Conservation (phyloP, 2,888 invertebrate species). For the Gymnocheta viridis region DNA sequence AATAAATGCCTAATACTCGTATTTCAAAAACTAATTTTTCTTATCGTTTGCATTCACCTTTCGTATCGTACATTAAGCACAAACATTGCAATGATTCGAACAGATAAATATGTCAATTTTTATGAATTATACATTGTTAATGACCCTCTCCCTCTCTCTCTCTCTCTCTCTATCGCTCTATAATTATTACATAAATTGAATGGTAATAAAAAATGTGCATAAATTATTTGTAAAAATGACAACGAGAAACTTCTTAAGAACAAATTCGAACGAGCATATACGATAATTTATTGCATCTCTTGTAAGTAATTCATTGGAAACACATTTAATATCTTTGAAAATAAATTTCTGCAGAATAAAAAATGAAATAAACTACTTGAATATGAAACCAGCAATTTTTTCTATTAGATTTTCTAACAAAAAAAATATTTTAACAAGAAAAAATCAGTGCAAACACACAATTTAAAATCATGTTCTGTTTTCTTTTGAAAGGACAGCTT, state of each 20-base stretch:
- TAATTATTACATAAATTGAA: slow-evolving; percentile 9
- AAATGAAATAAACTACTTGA: slow-evolving; percentile 34
- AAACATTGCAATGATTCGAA: slow-evolving; percentile 29
- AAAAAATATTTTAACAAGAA: neutral
- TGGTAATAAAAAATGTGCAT: slow-evolving; percentile 39
- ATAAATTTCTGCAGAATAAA: slow-evolving; percentile 54
- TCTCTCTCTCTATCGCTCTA: neutral
- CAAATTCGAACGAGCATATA: slow-evolving; percentile 40
- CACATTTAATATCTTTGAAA: slow-evolving; percentile 66
- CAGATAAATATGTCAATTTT: slow-evolving; percentile 55
- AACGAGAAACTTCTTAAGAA: slow-evolving; percentile 20
- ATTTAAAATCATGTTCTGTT: slow-evolving; percentile 46
- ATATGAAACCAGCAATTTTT: slow-evolving; percentile 12
- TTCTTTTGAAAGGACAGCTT: slow-evolving; percentile 31
- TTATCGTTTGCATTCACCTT: slow-evolving; percentile 29
- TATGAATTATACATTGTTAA: slow-evolving; percentile 56
- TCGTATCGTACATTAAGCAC: slow-evolving; percentile 13
- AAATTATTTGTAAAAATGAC: slow-evolving; percentile 36
- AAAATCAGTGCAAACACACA: slow-evolving; percentile 48
- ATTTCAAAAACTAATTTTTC: neutral
- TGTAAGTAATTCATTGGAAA: slow-evolving; percentile 53
- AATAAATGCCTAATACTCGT: neutral
- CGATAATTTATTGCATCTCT: slow-evolving; percentile 56
- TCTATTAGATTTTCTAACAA: neutral
- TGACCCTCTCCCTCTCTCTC: slow-evolving; percentile 26